These are phyloP conservation scores for Paraescarpia echinospica DNA, from an alignment of 1,140 invertebrate genomes.

Conservation along the genomic window DNA sequence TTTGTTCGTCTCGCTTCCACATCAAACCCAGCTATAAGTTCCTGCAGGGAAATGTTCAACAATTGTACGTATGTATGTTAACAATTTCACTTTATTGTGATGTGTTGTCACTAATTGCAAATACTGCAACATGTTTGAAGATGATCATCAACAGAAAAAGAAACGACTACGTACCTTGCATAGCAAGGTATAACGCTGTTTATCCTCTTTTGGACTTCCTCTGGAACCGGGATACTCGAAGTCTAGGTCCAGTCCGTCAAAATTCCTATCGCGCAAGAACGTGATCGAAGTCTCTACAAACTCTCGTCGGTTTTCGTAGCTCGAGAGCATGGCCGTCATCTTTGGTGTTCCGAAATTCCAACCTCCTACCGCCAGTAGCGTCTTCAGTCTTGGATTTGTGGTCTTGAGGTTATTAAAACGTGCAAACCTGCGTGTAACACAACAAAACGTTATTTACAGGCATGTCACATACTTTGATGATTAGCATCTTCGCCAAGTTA, in stretches of 20 bases:
- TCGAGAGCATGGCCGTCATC: conserved; percentile 33
- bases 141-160: neutral
- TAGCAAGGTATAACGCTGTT: conserved; percentile 74
- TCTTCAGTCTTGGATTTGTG: conserved; percentile 89
- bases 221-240: conserved; percentile 83
- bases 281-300: conserved; percentile 65
- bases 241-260: conserved; percentile 90
- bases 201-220: conserved; percentile 61
- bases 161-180: conserved; percentile 63
- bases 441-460: no score
- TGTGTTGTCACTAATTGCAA: neutral
- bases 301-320: conserved; percentile 28
- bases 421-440: conserved; percentile 59
- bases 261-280: conserved; percentile 87
- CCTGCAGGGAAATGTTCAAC: conserved; percentile 26
- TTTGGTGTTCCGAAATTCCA: conserved; percentile 84
- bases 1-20: conserved; percentile 33
- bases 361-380: conserved; percentile 75
- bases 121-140: neutral
- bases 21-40: conserved; percentile 34
- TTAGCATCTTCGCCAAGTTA: no score
- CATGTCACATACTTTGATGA: no score
- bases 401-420: conserved; percentile 82
- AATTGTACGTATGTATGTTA: neutral
- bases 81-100: neutral